Base-by-base conservation (phyloP, 2,113 vertebrate genomes). In the Neodontobutis hainanensis region DNA sequence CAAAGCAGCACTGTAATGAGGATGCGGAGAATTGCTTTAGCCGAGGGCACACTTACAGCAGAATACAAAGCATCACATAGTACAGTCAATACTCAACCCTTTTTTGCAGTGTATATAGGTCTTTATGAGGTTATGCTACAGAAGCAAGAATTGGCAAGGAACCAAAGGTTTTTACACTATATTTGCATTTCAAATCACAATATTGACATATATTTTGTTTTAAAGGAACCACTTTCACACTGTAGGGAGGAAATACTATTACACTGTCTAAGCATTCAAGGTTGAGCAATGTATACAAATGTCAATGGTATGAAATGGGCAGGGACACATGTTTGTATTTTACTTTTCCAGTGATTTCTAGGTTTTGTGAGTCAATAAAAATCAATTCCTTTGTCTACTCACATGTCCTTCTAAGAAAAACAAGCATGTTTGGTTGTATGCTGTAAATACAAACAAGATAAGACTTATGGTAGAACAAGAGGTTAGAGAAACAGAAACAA, bases 1-100 rank as follows among this genome's bases (percentile, higher is more conserved):
- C 59, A 69, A 16, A 68, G 64, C 55, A 14, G n/a, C 53, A 7
- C 11, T 36, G 38, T 34, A 67, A 65, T 58, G 27, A 53, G 8
- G 11, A 43, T 27, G 40, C 36, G 8, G 52, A 65, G 36, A 57
- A 45, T 35, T 35, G 12, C 3, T 19, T 27, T 4, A 42, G 36
- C 63, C 61, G 3, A 2, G 45, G 70, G 70, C 76, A 7, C 52
- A 2, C 10, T 62, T 58, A 45, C 10, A 65, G 42, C 42, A 16
- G 32, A 63, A 56, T 3, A 34, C 46, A 65, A 35, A 53, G 36
- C 38, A 11, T 61, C 72, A 52, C 45, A 68, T 50, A 27, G 19
- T 27, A 27, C 19, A n/a, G n/a, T n/a, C n/a, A n/a, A n/a, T n/a
- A n/a, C n/a, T n/a, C n/a, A n/a, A n/a, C n/a, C n/a, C n/a, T n/a